Conservation (phyloP, 2,113 vertebrate species). For the Merops nubicus region DNA sequence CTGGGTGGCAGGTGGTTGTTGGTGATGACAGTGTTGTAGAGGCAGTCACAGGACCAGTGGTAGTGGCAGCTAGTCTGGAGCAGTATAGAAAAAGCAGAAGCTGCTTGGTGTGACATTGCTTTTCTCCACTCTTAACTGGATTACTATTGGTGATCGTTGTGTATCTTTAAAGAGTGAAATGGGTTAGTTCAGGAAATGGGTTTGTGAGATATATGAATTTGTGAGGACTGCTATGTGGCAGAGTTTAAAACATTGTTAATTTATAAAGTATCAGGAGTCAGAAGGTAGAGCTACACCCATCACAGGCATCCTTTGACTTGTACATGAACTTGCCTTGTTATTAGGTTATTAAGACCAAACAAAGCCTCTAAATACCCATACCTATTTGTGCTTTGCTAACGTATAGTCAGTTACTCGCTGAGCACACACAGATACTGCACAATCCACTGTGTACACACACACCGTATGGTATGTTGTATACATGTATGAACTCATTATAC, state of each 20-base stretch:
- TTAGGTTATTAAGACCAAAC: background rate
- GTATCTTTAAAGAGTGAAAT: background rate
- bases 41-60: accelerated
- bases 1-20: background rate
- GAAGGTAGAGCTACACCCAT: background rate
- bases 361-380: background rate
- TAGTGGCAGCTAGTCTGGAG: accelerated
- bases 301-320: background rate
- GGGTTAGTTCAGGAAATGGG: accelerated
- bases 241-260: background rate
- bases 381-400: background rate
- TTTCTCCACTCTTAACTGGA: background rate
- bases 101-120: background rate
- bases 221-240: background rate
- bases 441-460: background rate
- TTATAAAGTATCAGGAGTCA: background rate
- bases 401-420: background rate
- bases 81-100: background rate
- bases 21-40: background rate
- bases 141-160: background rate
- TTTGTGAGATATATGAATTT: background rate
- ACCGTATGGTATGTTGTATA: background rate
- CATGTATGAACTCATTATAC: background rate
- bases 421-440: background rate
- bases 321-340: background rate